A percentile compares a stretch with the other conserved stretches of the same genome.
Conservation (phyloP, 2,797 vertebrate species). For the Sylvia borin region DNA sequence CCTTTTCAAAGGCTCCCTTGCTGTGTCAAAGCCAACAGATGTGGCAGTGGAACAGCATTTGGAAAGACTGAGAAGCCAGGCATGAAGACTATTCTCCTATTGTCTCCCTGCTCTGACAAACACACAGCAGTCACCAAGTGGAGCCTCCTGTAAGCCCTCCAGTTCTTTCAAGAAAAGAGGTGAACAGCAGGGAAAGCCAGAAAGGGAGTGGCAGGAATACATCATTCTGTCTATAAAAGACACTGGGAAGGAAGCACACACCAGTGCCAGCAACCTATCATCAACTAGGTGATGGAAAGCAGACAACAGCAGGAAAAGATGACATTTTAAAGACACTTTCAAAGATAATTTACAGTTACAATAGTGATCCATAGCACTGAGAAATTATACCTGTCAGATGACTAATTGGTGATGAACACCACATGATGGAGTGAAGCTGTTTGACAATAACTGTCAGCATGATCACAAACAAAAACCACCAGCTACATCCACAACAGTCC, state of each 20-base stretch:
- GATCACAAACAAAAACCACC: slow-evolving; percentile 20
- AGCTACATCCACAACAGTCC: background rate
- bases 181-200: background rate
- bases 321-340: background rate
- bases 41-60: background rate
- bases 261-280: background rate
- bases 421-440: slow-evolving; percentile 37
- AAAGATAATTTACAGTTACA: slow-evolving; percentile 37
- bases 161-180: background rate
- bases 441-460: slow-evolving; percentile 33
- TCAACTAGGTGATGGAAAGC: background rate
- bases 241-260: background rate
- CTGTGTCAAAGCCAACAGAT: background rate
- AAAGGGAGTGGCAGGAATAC: background rate
- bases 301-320: background rate
- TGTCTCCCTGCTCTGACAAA: background rate
- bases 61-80: background rate
- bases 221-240: background rate
- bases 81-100: background rate
- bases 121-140: background rate
- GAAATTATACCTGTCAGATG: slow-evolving; percentile 54
- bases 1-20: background rate
- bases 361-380: slow-evolving; percentile 14
- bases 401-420: slow-evolving; percentile 61
- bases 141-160: background rate